Base-by-base conservation (phyloP, 2,888 invertebrate genomes). In the Euspilapteryx auroguttella region DNA sequence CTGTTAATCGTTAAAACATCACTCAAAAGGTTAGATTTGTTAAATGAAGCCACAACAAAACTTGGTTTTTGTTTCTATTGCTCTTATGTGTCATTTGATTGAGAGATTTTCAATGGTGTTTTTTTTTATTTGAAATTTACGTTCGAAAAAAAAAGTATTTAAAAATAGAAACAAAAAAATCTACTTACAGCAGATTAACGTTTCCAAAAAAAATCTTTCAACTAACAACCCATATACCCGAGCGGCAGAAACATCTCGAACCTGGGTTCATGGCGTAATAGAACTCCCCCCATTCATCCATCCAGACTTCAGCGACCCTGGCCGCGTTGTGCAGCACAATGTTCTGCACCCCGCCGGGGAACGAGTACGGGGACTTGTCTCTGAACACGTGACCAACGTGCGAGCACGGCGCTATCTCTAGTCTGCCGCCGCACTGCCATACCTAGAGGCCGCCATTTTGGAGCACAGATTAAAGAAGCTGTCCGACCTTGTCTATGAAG, bases 261-360 rank as follows among this genome's bases (percentile, higher is more conserved):
- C 94, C 94, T 91, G 94, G 91, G 78, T 94, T 95, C 90, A 96
- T 94, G 77, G 93, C 92, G 87, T 94, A 95, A 86, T 94, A 96
- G 87, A 96, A 96, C 79, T 94, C 94, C 73, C 94, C 89, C 92
- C 97, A 98, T 75, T 98, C 95, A 84, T 98, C 99, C 89, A 99
- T 91, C 99, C 99, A 99, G 53, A 99, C 99, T 73, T 96, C 94
- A 49, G 97, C 98, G 49, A 97, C 95, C 51, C 99, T 85, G 49
- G 96, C 94, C 45, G 97, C 94, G 80, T 99, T 99, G 79, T 96
- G 94, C 49, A 97, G 87, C 51, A 98, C 96, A 55, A 98, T 89
- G 75, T 91, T 91, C 64, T 92, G 91, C 44, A 94, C 94, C 41
- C 97, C 99, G 47, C 99, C 99, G 33, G 99, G 99, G 86, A 99